phyloP scores from a whole-genome alignment of 23 tunicate species.

The Ascidia mentula region DNA sequence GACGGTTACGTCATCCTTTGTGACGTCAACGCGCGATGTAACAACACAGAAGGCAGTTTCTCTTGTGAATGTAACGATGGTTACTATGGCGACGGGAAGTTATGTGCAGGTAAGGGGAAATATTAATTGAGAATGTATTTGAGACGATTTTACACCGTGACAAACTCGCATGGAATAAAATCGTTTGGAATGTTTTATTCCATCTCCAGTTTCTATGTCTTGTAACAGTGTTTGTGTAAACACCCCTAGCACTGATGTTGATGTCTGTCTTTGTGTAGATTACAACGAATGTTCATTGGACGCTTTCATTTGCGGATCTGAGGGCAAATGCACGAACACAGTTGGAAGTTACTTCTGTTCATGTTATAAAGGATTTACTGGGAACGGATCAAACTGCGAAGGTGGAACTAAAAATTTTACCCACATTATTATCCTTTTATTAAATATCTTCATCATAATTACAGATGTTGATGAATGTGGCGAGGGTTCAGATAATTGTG shows the following conservation, averaged over 20 bases:
- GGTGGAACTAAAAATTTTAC: background rate
- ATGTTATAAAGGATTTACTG: constrained; percentile 33
- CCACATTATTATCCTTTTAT: too few species aligned
- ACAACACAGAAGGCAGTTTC: constrained; percentile 24
- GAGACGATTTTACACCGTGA: too few species aligned
- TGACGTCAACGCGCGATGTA: constrained; percentile 39
- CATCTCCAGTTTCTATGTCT: background rate
- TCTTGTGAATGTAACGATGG: constrained; percentile 20
- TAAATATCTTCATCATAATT: too few species aligned
- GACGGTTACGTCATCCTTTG: background rate
- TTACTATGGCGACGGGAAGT: constrained; percentile 22
- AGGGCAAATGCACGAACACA: constrained; percentile 13
- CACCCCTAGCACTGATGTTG: background rate
- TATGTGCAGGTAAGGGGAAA: constrained; percentile 36
- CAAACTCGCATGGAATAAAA: too few species aligned
- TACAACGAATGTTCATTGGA: constrained; percentile 25
- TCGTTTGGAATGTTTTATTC: background rate
- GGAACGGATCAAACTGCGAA: constrained; percentile 33
- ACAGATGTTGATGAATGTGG: constrained; percentile 55
- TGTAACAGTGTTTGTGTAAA: background rate
- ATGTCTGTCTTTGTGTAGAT: background rate
- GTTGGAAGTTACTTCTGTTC: constrained; percentile 17
- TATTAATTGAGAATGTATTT: too few species aligned
- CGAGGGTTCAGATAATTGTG: constrained; percentile 17
- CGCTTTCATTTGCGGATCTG: background rate